A percentile compares a stretch with the other conserved stretches of the same genome.
Conservation (phyloP, 2,797 vertebrate species). For the Borostomias antarcticus region DNA sequence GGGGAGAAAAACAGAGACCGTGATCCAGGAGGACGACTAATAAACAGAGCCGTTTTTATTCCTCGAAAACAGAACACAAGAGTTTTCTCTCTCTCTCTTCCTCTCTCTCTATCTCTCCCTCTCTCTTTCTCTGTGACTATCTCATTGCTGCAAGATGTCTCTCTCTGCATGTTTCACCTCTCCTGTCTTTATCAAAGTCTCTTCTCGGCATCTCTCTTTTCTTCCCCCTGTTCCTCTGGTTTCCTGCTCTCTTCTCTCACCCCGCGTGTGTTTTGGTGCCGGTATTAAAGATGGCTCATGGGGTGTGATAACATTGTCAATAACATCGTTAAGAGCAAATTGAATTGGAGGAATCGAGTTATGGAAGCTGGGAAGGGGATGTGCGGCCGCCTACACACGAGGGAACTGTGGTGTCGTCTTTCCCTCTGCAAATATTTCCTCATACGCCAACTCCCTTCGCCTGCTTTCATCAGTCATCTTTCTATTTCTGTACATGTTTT, state of each 20-base stretch:
- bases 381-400: slow-evolving; percentile 46
- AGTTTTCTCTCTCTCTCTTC: slow-evolving; percentile 48
- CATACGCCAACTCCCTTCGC: slow-evolving; percentile 31
- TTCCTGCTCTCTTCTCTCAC: slow-evolving; percentile 11
- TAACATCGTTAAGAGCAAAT: slow-evolving; percentile 73
- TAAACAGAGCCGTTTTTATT: slow-evolving; percentile 66
- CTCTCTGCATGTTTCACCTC: neutral
- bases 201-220: slow-evolving; percentile 8
- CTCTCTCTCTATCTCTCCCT: slow-evolving; percentile 18
- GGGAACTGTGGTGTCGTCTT: slow-evolving; percentile 64
- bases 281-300: slow-evolving; percentile 56
- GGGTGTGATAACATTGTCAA: slow-evolving; percentile 68
- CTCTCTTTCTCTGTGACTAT: neutral
- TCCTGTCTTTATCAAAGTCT: neutral
- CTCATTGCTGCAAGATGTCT: too few relatives aligned
- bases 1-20: slow-evolving; percentile 22
- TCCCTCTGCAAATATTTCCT: slow-evolving; percentile 60
- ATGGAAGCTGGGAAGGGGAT: slow-evolving; percentile 54
- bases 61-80: slow-evolving; percentile 63
- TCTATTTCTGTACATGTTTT: slow-evolving; percentile 8
- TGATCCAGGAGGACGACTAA: slow-evolving; percentile 53
- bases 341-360: slow-evolving; percentile 77
- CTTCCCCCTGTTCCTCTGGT: neutral
- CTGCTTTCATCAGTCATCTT: slow-evolving; percentile 28
- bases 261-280: slow-evolving; percentile 52